Base-by-base conservation (phyloP, 1,140 invertebrate species). In the Drusus annulatus region DNA sequence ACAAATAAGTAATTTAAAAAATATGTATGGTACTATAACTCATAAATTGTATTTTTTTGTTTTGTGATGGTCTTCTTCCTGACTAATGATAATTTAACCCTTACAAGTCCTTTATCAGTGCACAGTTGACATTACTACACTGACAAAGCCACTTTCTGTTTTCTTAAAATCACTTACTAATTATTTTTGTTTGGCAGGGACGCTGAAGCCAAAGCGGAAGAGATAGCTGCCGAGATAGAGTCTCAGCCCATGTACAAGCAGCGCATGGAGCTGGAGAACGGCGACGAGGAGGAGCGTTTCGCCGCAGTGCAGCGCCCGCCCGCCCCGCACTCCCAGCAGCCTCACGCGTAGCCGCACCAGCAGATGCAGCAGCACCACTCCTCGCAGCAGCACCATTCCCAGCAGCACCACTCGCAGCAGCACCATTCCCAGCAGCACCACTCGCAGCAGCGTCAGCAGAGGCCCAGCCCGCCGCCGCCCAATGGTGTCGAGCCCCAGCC, bases 201-300 rank as follows among this genome's bases (percentile, higher is more conserved):
- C 85, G 92, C 93, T 78, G 95, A 97, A 89, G 94, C 93, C 31
- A 95, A 95, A 87, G 97, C 97, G 45, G 92, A 94, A 63, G 94
- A 95, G 87, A 94, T 98, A 84, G 97, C 97, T 0, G 93, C 92
- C 52, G 96, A 98, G 90, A 98, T 98, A 75, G 96, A 98, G 87
- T 94, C 91, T 85, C 94, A 95, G 86, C 94, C 95, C 0, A 90
- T 91, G 79, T 95, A 96, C 84, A 94, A 94, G 85, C 92, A 93
- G n/a, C 91, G 95, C 80, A 90, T 95, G 73, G 95, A 96, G 73
- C 85, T 97, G 69, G 97, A 98, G 90, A 98, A 98, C 89, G 96
- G 95, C 0, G 96, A 98, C 84, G 96, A 98, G 85, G 97, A 98
- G 87, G 94, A 97, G 84, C 90, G 93, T 84, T 97, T 93, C 89